Evolutionary conservation across 2,113 vertebrate genomes (phyloP), one percentile per base, ranked within the genome.

Genomic region (Dicaeum eximium): DNA sequence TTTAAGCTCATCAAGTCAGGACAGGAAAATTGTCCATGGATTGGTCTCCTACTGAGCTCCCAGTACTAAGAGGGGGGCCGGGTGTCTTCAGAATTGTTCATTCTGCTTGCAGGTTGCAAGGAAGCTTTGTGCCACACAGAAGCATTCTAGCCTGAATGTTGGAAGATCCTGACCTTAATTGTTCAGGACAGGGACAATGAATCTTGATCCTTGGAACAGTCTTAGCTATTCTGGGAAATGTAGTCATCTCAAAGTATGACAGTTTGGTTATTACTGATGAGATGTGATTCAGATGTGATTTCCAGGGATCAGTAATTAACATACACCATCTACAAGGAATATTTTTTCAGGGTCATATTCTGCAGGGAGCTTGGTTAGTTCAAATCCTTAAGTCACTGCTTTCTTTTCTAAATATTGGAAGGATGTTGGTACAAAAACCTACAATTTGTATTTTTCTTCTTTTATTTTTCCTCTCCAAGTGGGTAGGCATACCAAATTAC

Each of bases 191-290:
- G 88, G 70, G 91, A 97, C 92, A 95, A 96, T 96, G 95, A 95
- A 95, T 96, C 95, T 95, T 92, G 89, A 92, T 96, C 87, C 90
- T 92, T 90, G 87, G 75, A 92, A 92, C 77, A 91, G 38, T 91
- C 81, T 84, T 73, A 77, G 94, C 91, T 97, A 92, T 96, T 97
- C 90, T 96, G 92, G 94, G 95, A 97, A 96, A 96, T 78, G 80
- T 83, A 96, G 95, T 92, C 90, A 91, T 96, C 85, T 95, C 88
- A 44, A 92, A 86, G 54, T 88, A 77, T 96, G 93, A 95, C 91
- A 96, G 90, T 91, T 95, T 79, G 65, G 91, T 95, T 93, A 95
- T 97, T 95, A 96, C 92, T 95, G 93, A 95, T 96, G 91, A 97
- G 95, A 91, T 48, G 4, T 70, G 70, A 95, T 96, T 97, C 93